Evolutionary conservation across 2,797 vertebrate species (phyloP).

Genomic region (Paratrypauchen microcephalus): DNA sequence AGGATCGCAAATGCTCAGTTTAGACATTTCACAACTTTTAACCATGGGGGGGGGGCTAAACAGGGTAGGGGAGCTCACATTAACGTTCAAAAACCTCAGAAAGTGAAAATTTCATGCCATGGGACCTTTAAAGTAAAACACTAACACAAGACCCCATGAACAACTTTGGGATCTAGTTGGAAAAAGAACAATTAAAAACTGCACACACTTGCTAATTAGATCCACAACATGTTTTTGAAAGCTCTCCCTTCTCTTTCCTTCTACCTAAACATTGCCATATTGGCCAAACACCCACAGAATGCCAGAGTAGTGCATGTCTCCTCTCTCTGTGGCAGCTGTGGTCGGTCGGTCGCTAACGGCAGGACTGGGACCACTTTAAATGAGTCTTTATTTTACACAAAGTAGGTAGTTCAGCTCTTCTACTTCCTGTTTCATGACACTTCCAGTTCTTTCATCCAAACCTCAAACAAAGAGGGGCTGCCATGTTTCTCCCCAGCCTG

Average conservation of each 20-base stretch:
- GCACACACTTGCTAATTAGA: neutral
- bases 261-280: constrained; percentile 5
- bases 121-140: too few relatives aligned
- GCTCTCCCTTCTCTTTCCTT: neutral
- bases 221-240: neutral
- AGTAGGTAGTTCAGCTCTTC: constrained; percentile 20
- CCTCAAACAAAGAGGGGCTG: constrained; percentile 35
- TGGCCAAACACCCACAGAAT: neutral
- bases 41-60: too few relatives aligned
- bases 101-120: too few relatives aligned
- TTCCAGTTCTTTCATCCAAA: constrained; percentile 23
- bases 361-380: constrained; percentile 20
- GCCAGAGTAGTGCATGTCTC: neutral
- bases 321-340: constrained; percentile 10
- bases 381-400: constrained; percentile 4
- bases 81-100: too few relatives aligned
- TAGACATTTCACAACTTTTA: too few relatives aligned
- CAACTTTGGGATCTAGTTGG: too few relatives aligned
- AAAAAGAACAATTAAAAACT: neutral
- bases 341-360: constrained; percentile 13
- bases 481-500: constrained; percentile 39
- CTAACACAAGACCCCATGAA: too few relatives aligned
- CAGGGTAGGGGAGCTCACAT: too few relatives aligned
- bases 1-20: too few relatives aligned
- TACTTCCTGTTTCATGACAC: constrained; percentile 29